Evolutionary conservation across 1,140 invertebrate genomes (phyloP).

Genomic region (Drosophila athabasca): DNA sequence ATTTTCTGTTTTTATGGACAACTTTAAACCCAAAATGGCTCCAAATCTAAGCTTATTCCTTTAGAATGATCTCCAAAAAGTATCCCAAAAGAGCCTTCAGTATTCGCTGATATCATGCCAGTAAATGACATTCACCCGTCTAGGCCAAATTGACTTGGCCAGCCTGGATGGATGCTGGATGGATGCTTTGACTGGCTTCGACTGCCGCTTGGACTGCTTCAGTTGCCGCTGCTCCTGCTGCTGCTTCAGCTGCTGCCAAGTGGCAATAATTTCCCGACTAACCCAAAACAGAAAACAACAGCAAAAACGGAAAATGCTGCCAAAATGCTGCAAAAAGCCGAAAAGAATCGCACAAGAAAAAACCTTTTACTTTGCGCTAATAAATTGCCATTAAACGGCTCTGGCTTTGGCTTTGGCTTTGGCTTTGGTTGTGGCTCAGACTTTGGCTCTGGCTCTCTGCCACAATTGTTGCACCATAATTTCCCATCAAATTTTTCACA

Average conservation of each 20-base stretch:
- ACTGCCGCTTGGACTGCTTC: constrained; percentile 42
- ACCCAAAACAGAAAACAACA: constrained; percentile 26
- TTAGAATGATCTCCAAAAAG: too few relatives aligned
- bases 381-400: constrained; percentile 79
- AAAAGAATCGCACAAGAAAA: constrained; percentile 25
- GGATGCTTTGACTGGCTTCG: constrained; percentile 47
- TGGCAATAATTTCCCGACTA: constrained; percentile 68
- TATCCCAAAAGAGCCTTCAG: constrained; percentile 9
- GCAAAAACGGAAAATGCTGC: constrained; percentile 14
- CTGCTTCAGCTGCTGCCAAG: constrained; percentile 45
- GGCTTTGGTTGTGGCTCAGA: not conserved
- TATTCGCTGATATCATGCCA: constrained; percentile 6
- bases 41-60: too few relatives aligned
- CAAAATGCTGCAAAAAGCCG: constrained; percentile 22
- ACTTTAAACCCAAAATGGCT: too few relatives aligned
- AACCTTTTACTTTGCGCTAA: constrained; percentile 81
- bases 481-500: constrained; percentile 83
- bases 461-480: constrained; percentile 82
- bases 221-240: constrained; percentile 29
- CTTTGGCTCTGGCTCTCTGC: constrained; percentile 42
- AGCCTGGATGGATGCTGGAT: constrained; percentile 30
- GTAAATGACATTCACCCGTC: constrained; percentile 33
- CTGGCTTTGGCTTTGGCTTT: constrained; percentile 43
- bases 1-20: too few relatives aligned
- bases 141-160: constrained; percentile 49